phyloP scores from a whole-genome alignment of 2,797 vertebrate genomes.

The Oreochromis grahami region DNA sequence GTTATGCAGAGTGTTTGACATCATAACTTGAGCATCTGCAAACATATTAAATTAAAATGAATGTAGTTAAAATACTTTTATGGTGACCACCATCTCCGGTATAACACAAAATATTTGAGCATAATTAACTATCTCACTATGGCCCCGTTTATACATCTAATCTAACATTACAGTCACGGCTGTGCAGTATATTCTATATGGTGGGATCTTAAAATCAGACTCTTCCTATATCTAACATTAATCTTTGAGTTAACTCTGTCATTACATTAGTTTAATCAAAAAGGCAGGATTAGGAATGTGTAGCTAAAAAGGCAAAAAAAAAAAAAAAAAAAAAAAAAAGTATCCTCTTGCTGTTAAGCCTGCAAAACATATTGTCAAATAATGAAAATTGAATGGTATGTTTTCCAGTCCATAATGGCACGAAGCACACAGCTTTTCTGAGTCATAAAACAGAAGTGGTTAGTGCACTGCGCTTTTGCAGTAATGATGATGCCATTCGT shows the following conservation, averaged over 20 bases:
- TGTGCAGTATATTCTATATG: neutral
- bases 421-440: slow-evolving; percentile 31
- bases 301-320: neutral
- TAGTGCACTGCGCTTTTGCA: slow-evolving; percentile 36
- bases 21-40: neutral
- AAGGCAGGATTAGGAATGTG: slow-evolving; percentile 11
- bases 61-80: neutral
- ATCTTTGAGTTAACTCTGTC: slow-evolving; percentile 26
- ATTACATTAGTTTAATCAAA: slow-evolving; percentile 31
- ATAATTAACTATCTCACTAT: neutral
- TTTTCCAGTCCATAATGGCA: slow-evolving; percentile 39
- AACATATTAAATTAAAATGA: neutral
- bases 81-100: neutral
- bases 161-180: neutral
- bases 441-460: slow-evolving; percentile 61
- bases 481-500: slow-evolving; percentile 52
- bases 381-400: slow-evolving; percentile 44
- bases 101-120: neutral
- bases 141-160: neutral
- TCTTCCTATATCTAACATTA: neutral
- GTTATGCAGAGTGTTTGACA: neutral
- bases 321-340: neutral
- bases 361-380: slow-evolving; percentile 36
- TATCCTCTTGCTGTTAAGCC: slow-evolving; percentile 1
- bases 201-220: neutral